A percentile compares a stretch with the other conserved stretches of the same genome.
phyloP scores from a whole-genome alignment of 2,113 vertebrate species.

The Peromyscus polionotus region DNA sequence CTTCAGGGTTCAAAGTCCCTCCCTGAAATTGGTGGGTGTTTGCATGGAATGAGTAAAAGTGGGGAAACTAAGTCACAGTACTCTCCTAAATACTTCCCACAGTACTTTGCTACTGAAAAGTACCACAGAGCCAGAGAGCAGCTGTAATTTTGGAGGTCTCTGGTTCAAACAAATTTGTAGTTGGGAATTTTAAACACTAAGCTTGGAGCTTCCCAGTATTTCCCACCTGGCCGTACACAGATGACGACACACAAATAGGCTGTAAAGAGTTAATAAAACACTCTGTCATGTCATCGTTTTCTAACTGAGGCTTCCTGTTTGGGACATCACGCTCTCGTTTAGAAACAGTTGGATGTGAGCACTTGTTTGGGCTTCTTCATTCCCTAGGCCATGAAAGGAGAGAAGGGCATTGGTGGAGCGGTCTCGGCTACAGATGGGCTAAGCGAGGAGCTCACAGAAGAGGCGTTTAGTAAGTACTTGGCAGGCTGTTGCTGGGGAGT shows the following conservation, averaged over 20 bases:
- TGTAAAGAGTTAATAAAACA: constrained; percentile 24
- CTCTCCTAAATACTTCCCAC: not conserved
- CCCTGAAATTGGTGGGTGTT: not conserved
- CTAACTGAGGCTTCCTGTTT: constrained; percentile 33
- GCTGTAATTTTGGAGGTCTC: not conserved
- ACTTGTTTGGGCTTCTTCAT: not conserved
- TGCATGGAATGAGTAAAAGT: not conserved
- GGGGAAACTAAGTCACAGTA: not conserved
- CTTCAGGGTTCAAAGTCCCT: not conserved
- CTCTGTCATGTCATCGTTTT: not conserved
- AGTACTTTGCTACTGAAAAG: not conserved
- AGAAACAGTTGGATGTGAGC: constrained; percentile 10
- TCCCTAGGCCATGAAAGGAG: constrained; percentile 97
- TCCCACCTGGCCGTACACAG: not conserved
- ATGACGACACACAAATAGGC: not conserved
- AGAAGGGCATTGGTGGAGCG: constrained; percentile 95
- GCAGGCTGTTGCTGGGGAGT: too few relatives aligned
- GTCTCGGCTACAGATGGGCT: constrained; percentile 92
- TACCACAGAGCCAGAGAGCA: not conserved
- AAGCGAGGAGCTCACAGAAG: constrained; percentile 96
- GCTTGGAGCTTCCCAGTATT: not conserved
- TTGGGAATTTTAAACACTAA: not conserved
- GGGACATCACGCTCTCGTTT: constrained; percentile 42
- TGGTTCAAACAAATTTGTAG: constrained; percentile 11
- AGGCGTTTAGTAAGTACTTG: constrained; percentile 94